phyloP scores from a whole-genome alignment of 2,113 vertebrate species.

The Parus major region DNA sequence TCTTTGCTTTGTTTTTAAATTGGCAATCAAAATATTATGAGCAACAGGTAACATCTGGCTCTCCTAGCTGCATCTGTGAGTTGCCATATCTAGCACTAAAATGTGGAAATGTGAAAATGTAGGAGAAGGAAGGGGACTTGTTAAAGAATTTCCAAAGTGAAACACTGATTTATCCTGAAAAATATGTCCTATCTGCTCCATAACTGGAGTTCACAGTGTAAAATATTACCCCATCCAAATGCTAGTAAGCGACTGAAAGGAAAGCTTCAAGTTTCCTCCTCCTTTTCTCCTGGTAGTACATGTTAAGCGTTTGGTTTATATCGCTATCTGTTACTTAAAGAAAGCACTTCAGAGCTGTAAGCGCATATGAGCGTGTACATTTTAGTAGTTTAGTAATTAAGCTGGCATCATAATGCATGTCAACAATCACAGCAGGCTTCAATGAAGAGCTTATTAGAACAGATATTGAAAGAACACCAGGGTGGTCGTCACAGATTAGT shows the following conservation, averaged over 20 bases:
- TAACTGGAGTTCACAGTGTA: neutral
- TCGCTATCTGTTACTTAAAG: neutral
- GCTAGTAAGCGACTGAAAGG: neutral
- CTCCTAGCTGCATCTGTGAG: neutral
- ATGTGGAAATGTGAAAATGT: neutral
- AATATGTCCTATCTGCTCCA: neutral
- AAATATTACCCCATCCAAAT: neutral
- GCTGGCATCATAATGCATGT: neutral
- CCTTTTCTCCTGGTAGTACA: neutral
- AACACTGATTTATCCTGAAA: neutral
- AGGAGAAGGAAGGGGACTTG: neutral
- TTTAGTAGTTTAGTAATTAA: slow-evolving; percentile 11
- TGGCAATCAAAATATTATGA: neutral
- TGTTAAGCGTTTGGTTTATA: neutral
- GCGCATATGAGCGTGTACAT: neutral
- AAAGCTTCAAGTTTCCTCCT: neutral
- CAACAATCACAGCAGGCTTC: neutral
- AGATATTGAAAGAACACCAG: neutral
- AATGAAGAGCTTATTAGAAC: neutral
- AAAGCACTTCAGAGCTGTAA: neutral
- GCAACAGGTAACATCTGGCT: neutral
- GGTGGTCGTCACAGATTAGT: neutral
- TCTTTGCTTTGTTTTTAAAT: neutral
- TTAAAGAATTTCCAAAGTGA: neutral
- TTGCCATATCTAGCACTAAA: neutral